A percentile compares a stretch with the other conserved stretches of the same genome.
These are phyloP conservation scores for Lycodopsis pacificus DNA, from an alignment of 2,797 vertebrate genomes.

Conservation along the genomic window DNA sequence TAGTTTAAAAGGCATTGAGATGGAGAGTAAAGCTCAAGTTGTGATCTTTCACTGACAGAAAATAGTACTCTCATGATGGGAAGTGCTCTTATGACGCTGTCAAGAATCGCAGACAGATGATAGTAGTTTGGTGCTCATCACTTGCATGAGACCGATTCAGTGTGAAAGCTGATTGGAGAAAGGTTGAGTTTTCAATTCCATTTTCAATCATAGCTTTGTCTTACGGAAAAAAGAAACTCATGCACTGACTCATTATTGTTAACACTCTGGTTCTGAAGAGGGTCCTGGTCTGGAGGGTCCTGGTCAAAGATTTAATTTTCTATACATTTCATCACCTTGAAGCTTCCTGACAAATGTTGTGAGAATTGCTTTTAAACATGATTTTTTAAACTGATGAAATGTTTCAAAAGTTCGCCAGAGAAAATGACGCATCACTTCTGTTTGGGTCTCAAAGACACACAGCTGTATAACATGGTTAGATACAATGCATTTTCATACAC, in stretches of 20 bases:
- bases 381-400: background rate
- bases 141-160: constrained; percentile 35
- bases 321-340: background rate
- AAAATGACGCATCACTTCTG: background rate
- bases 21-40: constrained; percentile 10
- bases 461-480: background rate
- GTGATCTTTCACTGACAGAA: constrained; percentile 32
- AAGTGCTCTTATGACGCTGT: constrained; percentile 44
- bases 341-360: background rate
- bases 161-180: constrained; percentile 24
- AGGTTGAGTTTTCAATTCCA: background rate
- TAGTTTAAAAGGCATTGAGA: constrained; percentile 30
- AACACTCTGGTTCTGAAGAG: background rate
- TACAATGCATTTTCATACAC: background rate
- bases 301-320: too few relatives aligned
- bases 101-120: constrained; percentile 47
- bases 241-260: background rate
- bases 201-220: constrained; percentile 9
- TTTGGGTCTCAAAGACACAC: background rate
- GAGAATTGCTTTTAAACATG: background rate
- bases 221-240: background rate
- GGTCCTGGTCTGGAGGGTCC: background rate
- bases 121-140: constrained; percentile 39
- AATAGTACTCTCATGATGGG: constrained; percentile 29
- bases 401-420: background rate